Evolutionary conservation across 1,140 invertebrate species (phyloP).

Genomic region (Caenorhabditis tropicalis): DNA sequence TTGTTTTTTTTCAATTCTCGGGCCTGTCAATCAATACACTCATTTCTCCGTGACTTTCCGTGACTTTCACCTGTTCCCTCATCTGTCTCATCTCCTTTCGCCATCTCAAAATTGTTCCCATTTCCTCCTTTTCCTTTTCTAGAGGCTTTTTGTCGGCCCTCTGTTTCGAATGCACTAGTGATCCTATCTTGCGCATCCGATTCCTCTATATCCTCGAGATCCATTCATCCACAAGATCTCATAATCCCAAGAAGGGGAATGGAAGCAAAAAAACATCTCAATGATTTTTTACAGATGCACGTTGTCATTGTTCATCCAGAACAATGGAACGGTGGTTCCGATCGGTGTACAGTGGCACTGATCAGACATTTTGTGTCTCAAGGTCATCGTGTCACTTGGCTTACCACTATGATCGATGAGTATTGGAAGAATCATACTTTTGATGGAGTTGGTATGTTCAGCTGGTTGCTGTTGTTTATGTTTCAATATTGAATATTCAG

Average conservation of each 20-base stretch:
- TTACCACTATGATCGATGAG: constrained; percentile 71
- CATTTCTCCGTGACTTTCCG: constrained; percentile 33
- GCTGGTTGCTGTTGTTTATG: background rate
- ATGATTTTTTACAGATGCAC: constrained; percentile 64
- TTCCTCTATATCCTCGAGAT: background rate
- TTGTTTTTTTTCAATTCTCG: background rate
- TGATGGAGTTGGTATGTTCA: constrained; percentile 63
- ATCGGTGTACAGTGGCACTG: constrained; percentile 68
- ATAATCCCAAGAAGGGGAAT: background rate
- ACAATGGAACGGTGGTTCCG: constrained; percentile 71
- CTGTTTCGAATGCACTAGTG: constrained; percentile 16
- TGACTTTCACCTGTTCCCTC: constrained; percentile 33
- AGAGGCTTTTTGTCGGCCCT: constrained; percentile 6
- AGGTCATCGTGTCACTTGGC: constrained; percentile 65
- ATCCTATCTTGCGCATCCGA: constrained; percentile 24
- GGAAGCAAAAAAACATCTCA: background rate
- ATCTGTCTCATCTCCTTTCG: constrained; percentile 31
- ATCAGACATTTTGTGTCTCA: constrained; percentile 66
- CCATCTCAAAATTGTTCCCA: constrained; percentile 43
- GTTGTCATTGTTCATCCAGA: constrained; percentile 72
- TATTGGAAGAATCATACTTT: constrained; percentile 70
- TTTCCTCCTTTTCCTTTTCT: constrained; percentile 46
- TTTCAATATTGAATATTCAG: constrained; percentile 47
- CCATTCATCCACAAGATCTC: background rate
- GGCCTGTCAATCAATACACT: constrained; percentile 34